phyloP scores from a whole-genome alignment of 2,113 vertebrate genomes.

The Callipepla californica region DNA sequence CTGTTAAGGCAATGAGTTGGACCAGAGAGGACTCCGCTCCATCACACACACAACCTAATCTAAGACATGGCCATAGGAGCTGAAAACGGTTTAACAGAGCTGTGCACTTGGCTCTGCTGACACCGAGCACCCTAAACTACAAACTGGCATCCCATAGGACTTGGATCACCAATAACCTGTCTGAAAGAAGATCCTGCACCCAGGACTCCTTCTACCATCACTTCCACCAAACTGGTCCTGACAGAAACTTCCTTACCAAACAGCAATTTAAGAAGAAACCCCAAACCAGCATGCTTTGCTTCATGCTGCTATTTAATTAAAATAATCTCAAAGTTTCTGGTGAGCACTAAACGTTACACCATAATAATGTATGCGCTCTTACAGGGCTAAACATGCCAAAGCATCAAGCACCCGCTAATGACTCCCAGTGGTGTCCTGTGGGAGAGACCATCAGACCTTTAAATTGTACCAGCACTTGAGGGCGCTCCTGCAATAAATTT shows the following conservation, averaged over 20 bases:
- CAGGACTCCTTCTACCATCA: not conserved
- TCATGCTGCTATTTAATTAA: not conserved
- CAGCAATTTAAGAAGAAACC: not conserved
- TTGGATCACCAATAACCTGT: not conserved
- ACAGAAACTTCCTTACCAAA: not conserved
- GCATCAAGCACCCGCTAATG: not conserved
- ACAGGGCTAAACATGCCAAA: not conserved
- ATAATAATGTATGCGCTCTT: not conserved
- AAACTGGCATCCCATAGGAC: not conserved
- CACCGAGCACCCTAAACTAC: not conserved
- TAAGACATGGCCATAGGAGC: not conserved
- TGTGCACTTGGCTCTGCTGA: not conserved
- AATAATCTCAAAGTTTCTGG: not conserved
- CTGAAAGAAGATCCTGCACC: not conserved
- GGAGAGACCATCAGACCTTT: not conserved
- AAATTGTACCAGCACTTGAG: constrained; percentile 56
- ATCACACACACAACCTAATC: not conserved
- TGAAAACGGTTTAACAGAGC: not conserved
- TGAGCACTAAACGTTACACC: not conserved
- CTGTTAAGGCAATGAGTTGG: not conserved
- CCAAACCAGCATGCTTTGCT: not conserved
- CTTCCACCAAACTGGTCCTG: not conserved
- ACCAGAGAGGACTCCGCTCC: not conserved
- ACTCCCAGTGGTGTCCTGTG: not conserved
- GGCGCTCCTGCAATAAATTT: constrained; percentile 73